These are phyloP conservation scores for Yasuhikotakia modesta DNA, from an alignment of 2,797 vertebrate species.

Conservation along the genomic window DNA sequence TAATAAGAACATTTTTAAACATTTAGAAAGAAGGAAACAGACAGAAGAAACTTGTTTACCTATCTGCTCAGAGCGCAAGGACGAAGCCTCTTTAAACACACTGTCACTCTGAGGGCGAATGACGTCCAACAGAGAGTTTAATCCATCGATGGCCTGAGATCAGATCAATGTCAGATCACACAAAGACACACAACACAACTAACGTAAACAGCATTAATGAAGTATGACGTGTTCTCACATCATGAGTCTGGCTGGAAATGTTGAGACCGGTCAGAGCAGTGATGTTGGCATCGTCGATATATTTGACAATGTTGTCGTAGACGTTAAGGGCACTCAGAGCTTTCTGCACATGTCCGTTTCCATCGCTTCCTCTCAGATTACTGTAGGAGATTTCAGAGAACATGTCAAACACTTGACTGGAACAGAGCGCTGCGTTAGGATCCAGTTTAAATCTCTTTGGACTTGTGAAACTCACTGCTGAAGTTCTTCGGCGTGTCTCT, in stretches of 20 bases:
- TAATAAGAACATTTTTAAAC: background rate
- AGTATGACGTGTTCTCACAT: conserved; percentile 76
- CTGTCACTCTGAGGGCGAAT: conserved; percentile 80
- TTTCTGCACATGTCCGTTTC: conserved; percentile 91
- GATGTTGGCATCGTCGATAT: conserved; percentile 83
- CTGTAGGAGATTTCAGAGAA: conserved; percentile 66
- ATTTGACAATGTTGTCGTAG: conserved; percentile 90
- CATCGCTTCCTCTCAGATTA: conserved; percentile 84
- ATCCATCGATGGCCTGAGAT: conserved; percentile 80
- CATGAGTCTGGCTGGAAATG: conserved; percentile 81
- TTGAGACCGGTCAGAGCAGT: conserved; percentile 80
- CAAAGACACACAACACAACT: background rate
- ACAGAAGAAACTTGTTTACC: conserved; percentile 67
- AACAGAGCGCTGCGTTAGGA: no score
- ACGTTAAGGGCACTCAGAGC: conserved; percentile 94
- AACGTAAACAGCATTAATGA: background rate
- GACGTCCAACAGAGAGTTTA: conserved; percentile 82
- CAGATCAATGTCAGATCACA: background rate
- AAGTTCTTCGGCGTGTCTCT: conserved; percentile 80
- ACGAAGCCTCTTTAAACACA: conserved; percentile 80
- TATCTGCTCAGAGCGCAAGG: conserved; percentile 77
- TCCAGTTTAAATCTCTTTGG: background rate
- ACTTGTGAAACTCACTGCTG: conserved; percentile 76
- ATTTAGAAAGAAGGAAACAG: background rate
- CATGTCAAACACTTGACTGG: background rate